phyloP scores from a whole-genome alignment of 2,888 invertebrate species.

The Oscheius onirici region DNA sequence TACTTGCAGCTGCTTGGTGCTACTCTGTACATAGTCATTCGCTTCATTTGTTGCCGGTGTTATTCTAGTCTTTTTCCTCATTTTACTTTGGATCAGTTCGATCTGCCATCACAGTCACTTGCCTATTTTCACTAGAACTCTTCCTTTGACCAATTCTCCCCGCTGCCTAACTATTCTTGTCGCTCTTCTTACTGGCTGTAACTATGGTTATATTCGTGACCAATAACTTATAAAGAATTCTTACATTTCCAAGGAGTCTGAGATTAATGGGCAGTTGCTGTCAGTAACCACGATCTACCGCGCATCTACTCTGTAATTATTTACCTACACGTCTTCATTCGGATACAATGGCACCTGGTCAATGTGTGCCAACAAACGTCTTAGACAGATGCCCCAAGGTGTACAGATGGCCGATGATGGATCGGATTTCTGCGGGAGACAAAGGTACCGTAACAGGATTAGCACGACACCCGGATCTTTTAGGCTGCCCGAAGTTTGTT shows the following conservation, averaged over 20 bases:
- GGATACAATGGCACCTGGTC: conserved; percentile 14
- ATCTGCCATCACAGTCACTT: conserved; percentile 14
- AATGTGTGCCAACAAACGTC: conserved; percentile 24
- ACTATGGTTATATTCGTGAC: neutral
- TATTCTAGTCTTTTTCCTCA: conserved; percentile 25
- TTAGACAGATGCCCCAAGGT: conserved; percentile 23
- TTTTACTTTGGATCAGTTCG: conserved; percentile 7
- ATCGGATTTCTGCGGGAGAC: conserved; percentile 24
- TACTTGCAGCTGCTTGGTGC: conserved; percentile 29
- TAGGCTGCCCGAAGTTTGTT: neutral
- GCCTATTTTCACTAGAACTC: conserved; percentile 9
- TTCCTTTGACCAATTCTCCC: neutral
- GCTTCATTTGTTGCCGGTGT: conserved; percentile 22
- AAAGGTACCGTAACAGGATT: conserved; percentile 33
- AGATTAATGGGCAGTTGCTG: neutral
- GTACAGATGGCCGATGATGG: conserved; percentile 31
- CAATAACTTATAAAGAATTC: conserved; percentile 2
- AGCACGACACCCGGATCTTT: conserved; percentile 19
- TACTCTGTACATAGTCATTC: conserved; percentile 25
- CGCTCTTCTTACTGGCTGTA: conserved; percentile 4
- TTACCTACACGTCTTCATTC: neutral
- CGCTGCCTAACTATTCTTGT: conserved; percentile 3
- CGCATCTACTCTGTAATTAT: neutral
- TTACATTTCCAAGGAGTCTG: neutral
- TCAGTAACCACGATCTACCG: neutral